Conservation (phyloP, 30 jellyfish, hydroid and myxozoan genomes). For the Cassiopea andromeda region DNA sequence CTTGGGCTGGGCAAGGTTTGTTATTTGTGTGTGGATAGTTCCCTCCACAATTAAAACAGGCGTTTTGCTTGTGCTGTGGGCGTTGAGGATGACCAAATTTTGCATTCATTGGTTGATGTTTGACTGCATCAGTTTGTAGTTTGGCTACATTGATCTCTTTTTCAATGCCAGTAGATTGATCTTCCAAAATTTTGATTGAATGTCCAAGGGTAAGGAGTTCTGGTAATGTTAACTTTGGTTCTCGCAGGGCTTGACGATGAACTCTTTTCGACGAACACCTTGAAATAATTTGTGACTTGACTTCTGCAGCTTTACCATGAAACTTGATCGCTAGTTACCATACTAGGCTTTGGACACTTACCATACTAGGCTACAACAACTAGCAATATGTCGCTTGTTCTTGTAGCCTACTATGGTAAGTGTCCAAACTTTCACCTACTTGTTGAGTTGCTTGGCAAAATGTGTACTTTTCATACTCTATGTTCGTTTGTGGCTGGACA, state of each 20-base stretch:
- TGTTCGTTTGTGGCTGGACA: slow-evolving; percentile 21
- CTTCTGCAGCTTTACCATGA: slow-evolving; percentile 12
- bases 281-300: slow-evolving; percentile 12
- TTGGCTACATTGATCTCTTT: neutral
- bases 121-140: neutral
- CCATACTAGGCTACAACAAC: too few relatives aligned
- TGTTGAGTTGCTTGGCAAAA: slow-evolving; percentile 12
- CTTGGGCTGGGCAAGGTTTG: slow-evolving; percentile 26
- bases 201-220: slow-evolving; percentile 32
- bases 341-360: too few relatives aligned
- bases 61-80: neutral
- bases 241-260: slow-evolving; percentile 1
- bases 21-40: slow-evolving; percentile 15
- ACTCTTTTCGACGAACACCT: slow-evolving; percentile 7
- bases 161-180: slow-evolving; percentile 32
- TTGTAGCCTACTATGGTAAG: slow-evolving; percentile 22
- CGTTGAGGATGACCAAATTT: neutral
- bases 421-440: slow-evolving; percentile 19
- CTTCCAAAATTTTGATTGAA: neutral
- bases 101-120: neutral
- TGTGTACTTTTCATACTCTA: slow-evolving; percentile 15
- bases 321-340: neutral
- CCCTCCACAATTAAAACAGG: slow-evolving; percentile 22
- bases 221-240: neutral
- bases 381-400: neutral